Conservation (phyloP, 2,888 invertebrate genomes). For the Ischnura elegans region DNA sequence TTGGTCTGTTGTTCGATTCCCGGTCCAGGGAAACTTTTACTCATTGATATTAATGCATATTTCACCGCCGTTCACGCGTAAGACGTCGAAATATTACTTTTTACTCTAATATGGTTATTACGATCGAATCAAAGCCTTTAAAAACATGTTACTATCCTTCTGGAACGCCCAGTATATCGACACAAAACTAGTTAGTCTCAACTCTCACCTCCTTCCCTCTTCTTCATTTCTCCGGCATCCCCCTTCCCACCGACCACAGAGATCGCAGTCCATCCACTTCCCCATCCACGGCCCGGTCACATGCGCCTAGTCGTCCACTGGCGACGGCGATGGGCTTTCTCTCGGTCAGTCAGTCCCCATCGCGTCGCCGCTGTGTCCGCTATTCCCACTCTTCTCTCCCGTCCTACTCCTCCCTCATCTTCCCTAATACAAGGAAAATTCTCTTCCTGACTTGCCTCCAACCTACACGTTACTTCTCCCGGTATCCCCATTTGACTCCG, state of each 20-base stretch:
- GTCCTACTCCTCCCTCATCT: neutral
- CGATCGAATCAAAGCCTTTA: too few relatives aligned
- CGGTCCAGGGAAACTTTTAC: too few relatives aligned
- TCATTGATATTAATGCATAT: too few relatives aligned
- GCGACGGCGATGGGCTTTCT: slow-evolving; percentile 17
- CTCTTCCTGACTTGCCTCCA: slow-evolving; percentile 52
- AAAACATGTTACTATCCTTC: too few relatives aligned
- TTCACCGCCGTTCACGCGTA: too few relatives aligned
- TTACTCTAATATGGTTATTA: too few relatives aligned
- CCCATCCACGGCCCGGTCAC: neutral
- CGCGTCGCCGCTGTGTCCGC: slow-evolving; percentile 32
- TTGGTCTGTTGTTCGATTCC: too few relatives aligned
- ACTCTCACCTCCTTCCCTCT: neutral
- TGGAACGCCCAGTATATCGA: too few relatives aligned
- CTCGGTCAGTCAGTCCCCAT: slow-evolving; percentile 24
- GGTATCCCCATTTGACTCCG: too few relatives aligned
- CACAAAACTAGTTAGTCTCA: too few relatives aligned
- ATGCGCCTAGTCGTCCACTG: neutral
- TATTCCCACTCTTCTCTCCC: neutral
- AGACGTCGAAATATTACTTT: too few relatives aligned
- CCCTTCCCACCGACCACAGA: neutral
- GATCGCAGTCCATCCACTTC: neutral
- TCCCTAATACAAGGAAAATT: too few relatives aligned
- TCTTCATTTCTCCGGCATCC: neutral
- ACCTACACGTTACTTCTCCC: neutral